Conservation (phyloP, 2,113 vertebrate species). For the Chloropsis hardwickii region DNA sequence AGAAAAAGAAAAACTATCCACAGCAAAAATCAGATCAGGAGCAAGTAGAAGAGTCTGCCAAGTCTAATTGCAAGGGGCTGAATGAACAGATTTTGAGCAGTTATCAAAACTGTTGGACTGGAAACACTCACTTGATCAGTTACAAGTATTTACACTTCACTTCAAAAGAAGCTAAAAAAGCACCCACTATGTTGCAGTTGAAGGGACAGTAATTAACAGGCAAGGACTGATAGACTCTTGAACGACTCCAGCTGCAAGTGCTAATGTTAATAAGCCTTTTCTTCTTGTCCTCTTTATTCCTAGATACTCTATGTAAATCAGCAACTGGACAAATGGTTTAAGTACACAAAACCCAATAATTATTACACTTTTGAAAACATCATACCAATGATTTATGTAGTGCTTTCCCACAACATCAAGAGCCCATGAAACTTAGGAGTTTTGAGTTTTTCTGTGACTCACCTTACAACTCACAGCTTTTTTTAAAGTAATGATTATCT, state of each 20-base stretch:
- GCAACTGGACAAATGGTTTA: not conserved
- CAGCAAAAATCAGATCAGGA: not conserved
- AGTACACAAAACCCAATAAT: not conserved
- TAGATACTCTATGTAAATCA: rapidly evolving
- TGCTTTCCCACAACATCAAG: not conserved
- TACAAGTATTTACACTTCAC: not conserved
- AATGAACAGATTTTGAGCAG: not conserved
- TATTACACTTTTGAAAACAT: not conserved
- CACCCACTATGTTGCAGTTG: not conserved
- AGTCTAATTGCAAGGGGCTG: not conserved
- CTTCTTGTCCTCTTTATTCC: not conserved
- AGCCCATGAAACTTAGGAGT: not conserved
- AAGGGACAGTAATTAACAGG: not conserved
- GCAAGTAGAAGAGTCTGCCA: not conserved
- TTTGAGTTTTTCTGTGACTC: not conserved
- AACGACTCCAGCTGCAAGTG: not conserved
- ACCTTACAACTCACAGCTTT: not conserved
- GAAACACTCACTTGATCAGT: not conserved
- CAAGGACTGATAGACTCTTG: not conserved
- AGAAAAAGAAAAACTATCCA: not conserved
- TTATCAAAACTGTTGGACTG: not conserved
- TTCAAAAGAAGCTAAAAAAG: not conserved
- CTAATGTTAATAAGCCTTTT: not conserved
- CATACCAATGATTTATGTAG: not conserved
- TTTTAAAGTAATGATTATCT: not conserved